Evolutionary conservation across 2,888 invertebrate species (phyloP).

Genomic region (Phaonia tiefii): DNA sequence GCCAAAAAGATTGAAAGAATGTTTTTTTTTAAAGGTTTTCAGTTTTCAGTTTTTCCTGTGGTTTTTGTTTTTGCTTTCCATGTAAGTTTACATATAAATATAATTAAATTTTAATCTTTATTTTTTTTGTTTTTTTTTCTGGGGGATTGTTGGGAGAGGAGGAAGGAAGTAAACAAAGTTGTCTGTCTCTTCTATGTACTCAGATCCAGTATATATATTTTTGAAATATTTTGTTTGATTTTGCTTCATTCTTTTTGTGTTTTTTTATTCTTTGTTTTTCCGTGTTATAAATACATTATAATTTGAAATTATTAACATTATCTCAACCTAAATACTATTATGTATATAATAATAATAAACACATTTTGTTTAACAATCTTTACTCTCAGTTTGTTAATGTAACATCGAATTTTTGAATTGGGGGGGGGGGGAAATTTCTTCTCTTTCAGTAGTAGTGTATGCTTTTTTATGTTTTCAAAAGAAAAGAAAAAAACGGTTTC

Average conservation of each 20-base stretch:
- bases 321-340: slow-evolving; percentile 54
- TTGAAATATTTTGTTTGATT: background rate
- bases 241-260: background rate
- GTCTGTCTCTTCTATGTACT: no score
- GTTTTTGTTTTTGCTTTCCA: slow-evolving; percentile 24
- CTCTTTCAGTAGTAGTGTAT: no score
- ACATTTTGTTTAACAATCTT: slow-evolving; percentile 66
- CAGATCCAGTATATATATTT: no score
- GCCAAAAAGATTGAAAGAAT: slow-evolving; percentile 60
- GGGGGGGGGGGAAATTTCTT: slow-evolving; percentile 1
- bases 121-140: slow-evolving; percentile 3
- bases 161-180: no score
- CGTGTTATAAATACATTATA: slow-evolving; percentile 52
- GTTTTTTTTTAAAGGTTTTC: slow-evolving; percentile 41
- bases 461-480: no score
- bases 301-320: slow-evolving; percentile 65
- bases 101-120: slow-evolving; percentile 20
- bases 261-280: slow-evolving; percentile 33
- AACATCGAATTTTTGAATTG: background rate
- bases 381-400: slow-evolving; percentile 56
- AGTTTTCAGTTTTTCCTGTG: slow-evolving; percentile 26
- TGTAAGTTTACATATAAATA: slow-evolving; percentile 35
- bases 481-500: background rate
- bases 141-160: background rate
- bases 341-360: slow-evolving; percentile 44